Base-by-base conservation (phyloP, 2,113 vertebrate genomes). In the Leptosomus discolor region DNA sequence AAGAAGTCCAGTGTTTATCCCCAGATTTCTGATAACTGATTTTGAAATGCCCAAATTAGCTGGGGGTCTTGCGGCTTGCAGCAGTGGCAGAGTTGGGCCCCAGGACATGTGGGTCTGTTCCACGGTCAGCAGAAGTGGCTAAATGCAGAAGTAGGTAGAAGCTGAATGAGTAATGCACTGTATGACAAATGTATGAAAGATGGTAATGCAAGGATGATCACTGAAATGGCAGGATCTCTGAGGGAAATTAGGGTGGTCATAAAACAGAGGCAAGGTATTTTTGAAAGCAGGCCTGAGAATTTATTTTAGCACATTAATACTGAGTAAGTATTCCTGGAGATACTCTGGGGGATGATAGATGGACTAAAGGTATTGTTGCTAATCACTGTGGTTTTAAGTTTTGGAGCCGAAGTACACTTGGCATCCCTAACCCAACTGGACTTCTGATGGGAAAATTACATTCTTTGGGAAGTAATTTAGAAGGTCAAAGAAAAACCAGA, bases 361-460 rank as follows among this genome's bases (percentile, higher is more conserved):
- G 70, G 87, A 88, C 70, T 89, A 63, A 90, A 95, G 78, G 87
- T 91, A 95, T 93, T 92, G 56, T 94, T 93, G 70, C 78, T 97
- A 96, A 96, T 96, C 84, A 56, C 67, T 83, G 94, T 92, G 91
- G 89, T 88, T 96, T 95, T 85, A 82, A 90, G 77, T 85, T 91
- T 63, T 96, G 95, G 90, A 96, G 46, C 54, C 0, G 45, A 85
- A 85, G 43, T 69, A 37, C 67, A 65, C 34, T 94, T 92, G 95
- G 91, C 87, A 88, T 95, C 67, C 63, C 15, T 73, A 88, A 76
- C 41, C 67, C 70, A 95, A 77, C 81, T 97, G 93, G 89, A 96
- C 63, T 96, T 96, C 74, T 93, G 90, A 88, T 94, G 93, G 95
- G 94, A 95, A 96, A 97, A 97, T 92, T 94, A 81, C 95, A 91